Percentiles rank a stretch among this genome's conserved stretches.
phyloP scores from a whole-genome alignment of 2,113 vertebrate species.

The Piliocolobus tephrosceles region DNA sequence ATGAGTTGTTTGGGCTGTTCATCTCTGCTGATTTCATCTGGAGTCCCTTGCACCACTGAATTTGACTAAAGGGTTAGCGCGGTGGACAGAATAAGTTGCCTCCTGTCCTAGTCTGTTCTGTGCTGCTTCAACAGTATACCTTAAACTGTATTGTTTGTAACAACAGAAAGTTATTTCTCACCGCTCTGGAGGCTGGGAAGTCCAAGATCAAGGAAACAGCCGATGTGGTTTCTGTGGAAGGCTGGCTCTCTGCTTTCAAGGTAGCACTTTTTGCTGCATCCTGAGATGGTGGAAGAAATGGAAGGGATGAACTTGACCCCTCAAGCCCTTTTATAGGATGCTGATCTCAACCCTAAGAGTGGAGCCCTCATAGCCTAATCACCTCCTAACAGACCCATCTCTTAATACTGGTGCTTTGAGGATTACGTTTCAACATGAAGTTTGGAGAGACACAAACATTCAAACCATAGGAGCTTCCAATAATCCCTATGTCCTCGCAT shows the following conservation, averaged over 20 bases:
- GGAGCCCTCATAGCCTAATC: background rate
- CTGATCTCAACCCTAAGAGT: background rate
- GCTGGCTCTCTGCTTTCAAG: background rate
- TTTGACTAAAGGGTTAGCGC: background rate
- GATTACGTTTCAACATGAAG: background rate
- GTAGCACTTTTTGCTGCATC: background rate
- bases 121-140: background rate
- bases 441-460: background rate
- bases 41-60: background rate
- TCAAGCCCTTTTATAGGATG: background rate
- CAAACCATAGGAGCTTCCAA: background rate
- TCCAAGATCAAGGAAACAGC: background rate
- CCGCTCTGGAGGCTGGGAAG: background rate
- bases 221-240: background rate
- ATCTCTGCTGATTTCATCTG: background rate
- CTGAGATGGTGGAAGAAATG: background rate
- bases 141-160: background rate
- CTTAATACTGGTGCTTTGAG: background rate
- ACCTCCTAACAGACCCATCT: background rate
- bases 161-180: background rate
- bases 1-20: background rate
- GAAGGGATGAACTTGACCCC: background rate
- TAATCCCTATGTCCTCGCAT: background rate
- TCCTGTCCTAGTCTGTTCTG: background rate
- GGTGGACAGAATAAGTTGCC: background rate